Conservation (phyloP, 2,888 invertebrate species). For the Tetranychus piercei region DNA sequence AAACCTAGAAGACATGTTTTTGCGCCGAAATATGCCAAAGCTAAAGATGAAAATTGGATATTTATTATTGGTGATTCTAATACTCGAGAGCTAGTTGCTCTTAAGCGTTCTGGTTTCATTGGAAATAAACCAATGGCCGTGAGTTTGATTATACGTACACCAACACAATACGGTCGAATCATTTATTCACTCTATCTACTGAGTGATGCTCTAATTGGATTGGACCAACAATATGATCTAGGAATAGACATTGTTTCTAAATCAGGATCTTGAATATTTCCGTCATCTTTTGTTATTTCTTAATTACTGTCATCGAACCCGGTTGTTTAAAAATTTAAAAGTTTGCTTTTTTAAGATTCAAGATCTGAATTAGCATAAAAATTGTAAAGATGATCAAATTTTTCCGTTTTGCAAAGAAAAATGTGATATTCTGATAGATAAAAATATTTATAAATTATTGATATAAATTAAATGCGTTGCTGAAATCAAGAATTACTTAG, state of each 20-base stretch:
- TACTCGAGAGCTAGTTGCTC: conserved; percentile 52
- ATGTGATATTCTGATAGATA: background rate
- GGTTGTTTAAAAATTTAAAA: no score
- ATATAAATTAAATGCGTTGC: background rate
- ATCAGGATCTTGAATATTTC: background rate
- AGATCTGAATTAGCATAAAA: no score
- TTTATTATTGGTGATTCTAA: conserved; percentile 56
- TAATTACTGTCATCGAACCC: no score
- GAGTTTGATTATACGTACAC: conserved; percentile 45
- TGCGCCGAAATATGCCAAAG: conserved; percentile 69
- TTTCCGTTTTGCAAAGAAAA: background rate
- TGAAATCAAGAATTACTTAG: background rate
- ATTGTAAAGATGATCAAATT: background rate
- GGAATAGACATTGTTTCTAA: background rate
- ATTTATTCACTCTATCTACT: conserved; percentile 62
- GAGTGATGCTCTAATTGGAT: conserved; percentile 77
- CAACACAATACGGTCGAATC: conserved; percentile 44
- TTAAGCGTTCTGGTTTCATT: conserved; percentile 47
- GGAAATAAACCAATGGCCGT: conserved; percentile 16
- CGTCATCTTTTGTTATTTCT: no score
- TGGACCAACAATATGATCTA: conserved; percentile 65
- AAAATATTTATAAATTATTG: background rate
- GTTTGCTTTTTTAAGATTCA: no score
- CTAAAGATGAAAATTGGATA: conserved; percentile 92
- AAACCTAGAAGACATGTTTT: conserved; percentile 41